These are phyloP conservation scores for Silurus glanis DNA, from an alignment of 2,113 vertebrate species.

Conservation along the genomic window DNA sequence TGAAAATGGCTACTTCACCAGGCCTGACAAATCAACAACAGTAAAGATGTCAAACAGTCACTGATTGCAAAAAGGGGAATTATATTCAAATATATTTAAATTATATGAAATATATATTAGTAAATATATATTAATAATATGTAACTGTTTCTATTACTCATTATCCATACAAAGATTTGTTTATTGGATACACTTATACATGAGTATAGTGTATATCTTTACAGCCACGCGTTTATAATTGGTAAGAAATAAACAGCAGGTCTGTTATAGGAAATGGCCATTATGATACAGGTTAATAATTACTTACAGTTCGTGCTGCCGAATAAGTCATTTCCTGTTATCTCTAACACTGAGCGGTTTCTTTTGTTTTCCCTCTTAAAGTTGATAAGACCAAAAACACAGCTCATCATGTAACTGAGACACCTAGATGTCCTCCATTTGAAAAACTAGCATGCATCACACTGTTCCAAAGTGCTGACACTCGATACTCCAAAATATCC, in stretches of 20 bases:
- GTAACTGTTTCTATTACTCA: background rate
- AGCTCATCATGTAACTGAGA: background rate
- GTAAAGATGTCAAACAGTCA: background rate
- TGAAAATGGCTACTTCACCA: background rate
- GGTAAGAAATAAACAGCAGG: background rate
- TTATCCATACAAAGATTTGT: background rate
- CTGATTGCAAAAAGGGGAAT: background rate
- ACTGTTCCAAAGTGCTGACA: background rate
- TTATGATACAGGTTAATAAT: no score
- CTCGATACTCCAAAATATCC: background rate
- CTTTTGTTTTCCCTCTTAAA: background rate
- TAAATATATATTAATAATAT: no score
- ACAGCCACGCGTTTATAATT: background rate
- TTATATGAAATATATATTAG: no score
- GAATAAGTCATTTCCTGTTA: constrained; percentile 5
- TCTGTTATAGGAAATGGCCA: background rate
- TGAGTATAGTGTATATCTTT: background rate
- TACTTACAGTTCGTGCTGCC: background rate
- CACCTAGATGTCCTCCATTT: background rate
- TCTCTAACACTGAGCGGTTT: background rate
- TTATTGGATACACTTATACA: background rate
- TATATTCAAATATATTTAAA: background rate
- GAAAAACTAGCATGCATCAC: background rate
- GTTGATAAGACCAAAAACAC: background rate
- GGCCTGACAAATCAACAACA: background rate